A percentile compares a stretch with the other conserved stretches of the same genome.
phyloP scores from a whole-genome alignment of 2,113 vertebrate genomes.

The human region GRCh38 chr17:72284501-72285000 shows the following conservation, averaged over 20 bases:
- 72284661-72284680: no score
- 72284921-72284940: background rate
- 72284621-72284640: background rate
- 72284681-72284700: background rate
- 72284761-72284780: background rate
- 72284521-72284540: fast-evolving
- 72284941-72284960: background rate
- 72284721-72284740: background rate
- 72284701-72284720: background rate
- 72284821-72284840: background rate
- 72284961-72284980: background rate
- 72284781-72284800: no score
- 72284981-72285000: background rate
- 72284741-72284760: background rate
- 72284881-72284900: background rate
- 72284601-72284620: background rate
- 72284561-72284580: background rate
- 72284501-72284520: background rate
- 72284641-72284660: fast-evolving
- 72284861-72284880: background rate
- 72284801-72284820: background rate
- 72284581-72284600: background rate
- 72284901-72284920: background rate
- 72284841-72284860: fast-evolving
- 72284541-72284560: background rate